A percentile compares a stretch with the other conserved stretches of the same genome.
These are phyloP conservation scores for Miltochrista miniata DNA, from an alignment of 2,888 invertebrate species.

Conservation along the genomic window DNA sequence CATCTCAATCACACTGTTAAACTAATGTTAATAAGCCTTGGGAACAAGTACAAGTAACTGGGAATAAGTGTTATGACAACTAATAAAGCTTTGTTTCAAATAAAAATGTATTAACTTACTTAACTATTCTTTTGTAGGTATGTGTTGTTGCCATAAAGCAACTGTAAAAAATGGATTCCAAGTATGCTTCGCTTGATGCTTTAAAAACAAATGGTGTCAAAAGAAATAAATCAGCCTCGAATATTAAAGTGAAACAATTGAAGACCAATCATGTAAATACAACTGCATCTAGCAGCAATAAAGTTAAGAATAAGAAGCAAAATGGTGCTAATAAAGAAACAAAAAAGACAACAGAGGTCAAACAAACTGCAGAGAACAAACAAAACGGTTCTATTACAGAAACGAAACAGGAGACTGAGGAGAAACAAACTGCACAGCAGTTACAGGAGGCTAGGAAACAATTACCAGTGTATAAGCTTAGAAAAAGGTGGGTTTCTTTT, in stretches of 20 bases:
- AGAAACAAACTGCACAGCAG: conserved; percentile 43
- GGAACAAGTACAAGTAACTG: no score
- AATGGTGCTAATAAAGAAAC: conserved; percentile 24
- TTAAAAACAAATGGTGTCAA: conserved; percentile 46
- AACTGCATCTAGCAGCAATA: conserved; percentile 7
- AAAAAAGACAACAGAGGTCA: conserved; percentile 27
- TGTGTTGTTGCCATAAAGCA: background rate
- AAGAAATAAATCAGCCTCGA: conserved; percentile 45
- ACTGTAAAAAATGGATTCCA: conserved; percentile 65
- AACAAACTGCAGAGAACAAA: conserved; percentile 42
- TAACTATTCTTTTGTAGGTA: no score
- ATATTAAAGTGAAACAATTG: conserved; percentile 55
- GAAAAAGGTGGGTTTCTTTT: conserved; percentile 58
- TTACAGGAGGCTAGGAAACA: conserved; percentile 70
- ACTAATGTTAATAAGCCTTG: no score
- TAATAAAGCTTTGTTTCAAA: no score
- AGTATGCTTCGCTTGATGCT: conserved; percentile 61
- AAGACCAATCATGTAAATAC: conserved; percentile 45
- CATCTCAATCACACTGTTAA: no score
- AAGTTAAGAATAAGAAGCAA: conserved; percentile 35
- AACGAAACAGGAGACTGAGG: conserved; percentile 26
- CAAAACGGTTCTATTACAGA: no score
- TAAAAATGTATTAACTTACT: no score
- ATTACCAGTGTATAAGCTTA: conserved; percentile 82
- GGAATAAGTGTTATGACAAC: no score